These are phyloP conservation scores for Pocillopora meandrina DNA, from an alignment of 92 coral and sea anemone genomes.

Conservation along the genomic window DNA sequence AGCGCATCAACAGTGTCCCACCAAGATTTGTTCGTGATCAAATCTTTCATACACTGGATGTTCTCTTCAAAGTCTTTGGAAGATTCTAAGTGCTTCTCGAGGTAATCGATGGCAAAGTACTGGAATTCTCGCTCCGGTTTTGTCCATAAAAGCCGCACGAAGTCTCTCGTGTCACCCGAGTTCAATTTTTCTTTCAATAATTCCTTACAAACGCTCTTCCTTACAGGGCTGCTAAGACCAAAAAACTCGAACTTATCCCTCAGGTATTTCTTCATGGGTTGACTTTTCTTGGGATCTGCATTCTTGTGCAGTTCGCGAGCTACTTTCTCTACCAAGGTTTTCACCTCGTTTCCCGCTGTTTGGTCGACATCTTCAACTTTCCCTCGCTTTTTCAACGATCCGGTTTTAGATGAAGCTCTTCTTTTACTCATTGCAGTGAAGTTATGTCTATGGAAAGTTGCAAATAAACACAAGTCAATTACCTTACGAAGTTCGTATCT, in stretches of 20 bases:
- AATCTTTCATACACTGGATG: constrained; percentile 58
- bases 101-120: constrained; percentile 75
- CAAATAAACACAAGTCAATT: neutral
- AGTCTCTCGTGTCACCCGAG: constrained; percentile 56
- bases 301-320: constrained; percentile 55
- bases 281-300: constrained; percentile 65
- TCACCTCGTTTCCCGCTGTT: constrained; percentile 11
- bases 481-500: neutral
- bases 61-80: constrained; percentile 75
- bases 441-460: neutral
- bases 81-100: constrained; percentile 69
- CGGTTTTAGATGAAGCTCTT: constrained; percentile 7
- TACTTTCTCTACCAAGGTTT: constrained; percentile 52
- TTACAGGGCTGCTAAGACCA: constrained; percentile 78
- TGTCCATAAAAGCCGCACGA: constrained; percentile 75
- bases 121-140: constrained; percentile 92
- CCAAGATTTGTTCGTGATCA: constrained; percentile 89
- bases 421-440: constrained; percentile 32
- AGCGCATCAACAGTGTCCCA: constrained; percentile 95
- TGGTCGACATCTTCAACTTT: constrained; percentile 3
- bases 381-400: constrained; percentile 18
- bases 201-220: constrained; percentile 70
- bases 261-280: constrained; percentile 91
- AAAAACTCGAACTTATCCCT: constrained; percentile 88
- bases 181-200: constrained; percentile 55